Evolutionary conservation across 1,140 invertebrate genomes (phyloP).

Genomic region (Oryctes rhinoceros): DNA sequence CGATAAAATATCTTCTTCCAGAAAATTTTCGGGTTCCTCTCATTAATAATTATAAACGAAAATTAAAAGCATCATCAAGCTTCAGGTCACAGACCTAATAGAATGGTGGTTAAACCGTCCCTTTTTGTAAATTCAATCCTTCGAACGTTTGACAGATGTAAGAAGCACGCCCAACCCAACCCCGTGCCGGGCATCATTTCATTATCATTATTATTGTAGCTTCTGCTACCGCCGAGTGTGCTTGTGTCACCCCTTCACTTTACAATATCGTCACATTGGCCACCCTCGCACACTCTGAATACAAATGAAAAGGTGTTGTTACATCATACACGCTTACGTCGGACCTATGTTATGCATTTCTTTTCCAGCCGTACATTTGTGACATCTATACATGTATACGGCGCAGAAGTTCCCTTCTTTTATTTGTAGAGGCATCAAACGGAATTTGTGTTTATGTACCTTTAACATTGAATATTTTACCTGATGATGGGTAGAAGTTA

Average conservation of each 20-base stretch:
- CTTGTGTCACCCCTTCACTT: slow-evolving; percentile 20
- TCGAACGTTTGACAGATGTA: not conserved
- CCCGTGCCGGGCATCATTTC: not conserved
- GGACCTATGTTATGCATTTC: not conserved
- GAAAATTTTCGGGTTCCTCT: no score
- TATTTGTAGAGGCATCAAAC: not conserved
- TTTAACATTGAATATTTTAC: not conserved
- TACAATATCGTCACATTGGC: slow-evolving; percentile 16
- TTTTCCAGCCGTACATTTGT: not conserved
- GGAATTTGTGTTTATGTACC: not conserved
- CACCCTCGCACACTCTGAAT: not conserved
- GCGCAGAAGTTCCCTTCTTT: not conserved
- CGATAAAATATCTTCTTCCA: no score
- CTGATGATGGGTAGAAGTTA: slow-evolving; percentile 2
- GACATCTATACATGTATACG: not conserved
- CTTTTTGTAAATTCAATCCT: no score
- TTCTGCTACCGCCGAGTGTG: not conserved
- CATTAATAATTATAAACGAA: no score
- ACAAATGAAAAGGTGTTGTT: slow-evolving; percentile 36
- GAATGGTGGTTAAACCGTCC: no score
- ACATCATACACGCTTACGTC: not conserved
- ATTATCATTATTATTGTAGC: slow-evolving; percentile 11
- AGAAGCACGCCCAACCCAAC: not conserved
- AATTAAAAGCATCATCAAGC: no score
- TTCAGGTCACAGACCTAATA: no score